Evolutionary conservation across 2,113 vertebrate genomes (phyloP).

Genomic region (Dicaeum eximium): DNA sequence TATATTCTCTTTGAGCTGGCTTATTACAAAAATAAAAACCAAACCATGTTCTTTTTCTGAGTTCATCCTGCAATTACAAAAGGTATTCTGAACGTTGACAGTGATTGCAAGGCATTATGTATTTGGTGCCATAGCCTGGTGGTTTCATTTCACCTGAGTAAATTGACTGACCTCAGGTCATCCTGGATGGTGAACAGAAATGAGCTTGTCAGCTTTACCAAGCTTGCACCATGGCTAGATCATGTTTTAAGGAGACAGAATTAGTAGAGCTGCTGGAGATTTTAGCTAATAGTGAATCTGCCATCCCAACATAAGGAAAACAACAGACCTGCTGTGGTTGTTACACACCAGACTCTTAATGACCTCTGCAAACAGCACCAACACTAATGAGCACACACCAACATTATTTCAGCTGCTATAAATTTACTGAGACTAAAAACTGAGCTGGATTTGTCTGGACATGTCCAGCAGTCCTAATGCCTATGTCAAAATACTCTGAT

Average conservation of each 20-base stretch:
- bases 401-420: background rate
- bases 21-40: background rate
- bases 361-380: background rate
- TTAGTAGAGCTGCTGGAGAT: background rate
- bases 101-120: background rate
- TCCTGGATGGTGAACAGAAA: background rate
- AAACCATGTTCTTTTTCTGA: background rate
- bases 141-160: background rate
- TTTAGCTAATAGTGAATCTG: background rate
- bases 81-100: background rate
- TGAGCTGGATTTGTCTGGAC: background rate
- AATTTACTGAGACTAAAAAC: background rate
- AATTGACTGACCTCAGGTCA: background rate
- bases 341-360: background rate
- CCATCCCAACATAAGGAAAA: background rate
- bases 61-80: background rate
- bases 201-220: background rate
- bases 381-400: background rate
- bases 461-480: background rate
- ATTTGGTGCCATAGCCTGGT: background rate
- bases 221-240: background rate
- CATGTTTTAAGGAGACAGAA: background rate
- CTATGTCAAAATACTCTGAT: background rate
- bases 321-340: background rate
- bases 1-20: background rate